phyloP scores from a whole-genome alignment of 2,113 vertebrate species.

The Lasiurus cinereus region DNA sequence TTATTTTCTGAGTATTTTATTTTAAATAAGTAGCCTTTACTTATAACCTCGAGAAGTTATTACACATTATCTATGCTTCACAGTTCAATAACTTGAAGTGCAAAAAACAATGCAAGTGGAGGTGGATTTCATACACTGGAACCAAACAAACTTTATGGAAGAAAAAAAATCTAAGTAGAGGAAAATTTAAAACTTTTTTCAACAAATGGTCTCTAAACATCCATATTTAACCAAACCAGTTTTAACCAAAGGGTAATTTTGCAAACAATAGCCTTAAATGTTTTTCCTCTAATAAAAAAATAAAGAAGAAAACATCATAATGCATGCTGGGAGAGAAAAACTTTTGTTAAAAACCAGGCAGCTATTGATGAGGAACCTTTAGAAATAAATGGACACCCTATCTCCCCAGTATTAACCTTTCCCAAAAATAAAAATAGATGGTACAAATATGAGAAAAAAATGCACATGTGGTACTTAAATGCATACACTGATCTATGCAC shows the following conservation, averaged over 20 bases:
- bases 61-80: background rate
- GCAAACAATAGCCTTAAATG: background rate
- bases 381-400: background rate
- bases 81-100: constrained; percentile 10
- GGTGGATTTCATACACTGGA: background rate
- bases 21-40: constrained; percentile 16
- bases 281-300: background rate
- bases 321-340: background rate
- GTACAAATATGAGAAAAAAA: background rate
- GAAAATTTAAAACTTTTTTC: background rate
- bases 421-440: background rate
- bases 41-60: background rate
- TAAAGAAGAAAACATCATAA: background rate
- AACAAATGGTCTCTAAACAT: background rate
- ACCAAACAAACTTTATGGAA: background rate
- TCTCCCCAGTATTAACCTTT: background rate
- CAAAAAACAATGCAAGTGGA: background rate
- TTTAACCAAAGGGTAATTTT: constrained; percentile 18
- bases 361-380: background rate
- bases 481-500: background rate
- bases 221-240: background rate
- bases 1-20: constrained; percentile 27
- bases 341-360: constrained; percentile 1
- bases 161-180: background rate
- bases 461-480: background rate